These are phyloP conservation scores for Sitta europaea DNA, from an alignment of 2,113 vertebrate species.

Conservation along the genomic window DNA sequence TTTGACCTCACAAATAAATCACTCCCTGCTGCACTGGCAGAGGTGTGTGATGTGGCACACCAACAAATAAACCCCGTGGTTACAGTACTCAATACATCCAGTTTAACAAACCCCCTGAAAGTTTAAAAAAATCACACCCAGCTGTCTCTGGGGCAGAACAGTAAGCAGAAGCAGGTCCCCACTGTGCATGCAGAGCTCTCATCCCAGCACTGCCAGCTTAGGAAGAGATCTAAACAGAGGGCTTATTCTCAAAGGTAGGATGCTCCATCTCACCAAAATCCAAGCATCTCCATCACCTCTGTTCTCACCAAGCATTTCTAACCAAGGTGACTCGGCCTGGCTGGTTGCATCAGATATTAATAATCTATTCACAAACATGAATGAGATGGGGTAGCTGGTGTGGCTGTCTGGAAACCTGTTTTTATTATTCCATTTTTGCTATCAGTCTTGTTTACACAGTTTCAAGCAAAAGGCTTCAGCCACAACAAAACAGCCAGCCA, in stretches of 20 bases:
- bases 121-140: not conserved
- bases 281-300: not conserved
- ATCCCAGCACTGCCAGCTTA: not conserved
- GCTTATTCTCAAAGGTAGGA: not conserved
- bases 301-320: not conserved
- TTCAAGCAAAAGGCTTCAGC: no score
- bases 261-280: not conserved
- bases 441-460: no score
- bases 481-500: no score
- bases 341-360: no score
- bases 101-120: not conserved
- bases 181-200: not conserved
- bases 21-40: slow-evolving; percentile 5
- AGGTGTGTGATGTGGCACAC: not conserved
- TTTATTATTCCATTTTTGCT: no score
- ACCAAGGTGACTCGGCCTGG: no score
- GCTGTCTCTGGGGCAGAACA: not conserved
- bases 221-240: not conserved
- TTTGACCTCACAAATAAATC: slow-evolving; percentile 10
- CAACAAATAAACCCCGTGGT: not conserved
- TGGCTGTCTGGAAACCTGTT: no score
- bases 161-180: not conserved
- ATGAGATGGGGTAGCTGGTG: no score
- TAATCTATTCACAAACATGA: no score
- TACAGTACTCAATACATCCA: not conserved